Base-by-base conservation (phyloP, 2,797 vertebrate genomes). In the Micromesistius poutassou region DNA sequence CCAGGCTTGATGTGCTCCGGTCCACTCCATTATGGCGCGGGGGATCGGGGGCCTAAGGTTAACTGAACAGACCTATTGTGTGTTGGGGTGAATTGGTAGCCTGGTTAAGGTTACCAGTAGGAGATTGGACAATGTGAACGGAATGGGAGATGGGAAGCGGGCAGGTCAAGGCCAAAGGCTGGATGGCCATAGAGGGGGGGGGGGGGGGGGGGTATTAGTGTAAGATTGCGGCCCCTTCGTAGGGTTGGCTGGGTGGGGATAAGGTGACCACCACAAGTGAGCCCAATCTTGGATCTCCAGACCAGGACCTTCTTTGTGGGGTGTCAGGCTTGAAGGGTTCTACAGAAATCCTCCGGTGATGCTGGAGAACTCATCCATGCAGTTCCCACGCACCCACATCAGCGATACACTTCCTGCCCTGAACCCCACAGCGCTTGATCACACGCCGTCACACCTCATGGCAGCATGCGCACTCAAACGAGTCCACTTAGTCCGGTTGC, bases 21-120 rank as follows among this genome's bases (percentile, higher is more conserved):
- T 89, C 87, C 81, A 81, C 85, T 89, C 86, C 90, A 87, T 90
- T 91, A 88, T 90, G 85, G 87, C 90, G 85, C 84, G 86, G 82
- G 82, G 82, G 81, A 71, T 78, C 77, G 84, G 87, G 86, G 62
- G 88, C 87, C 16, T 31, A 85, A 80, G 80, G 72, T 85, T 83
- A 76, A 76, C 83, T 94, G 88, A 94, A 94, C 91, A 72, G 89
- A 78, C 79, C 88, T 90, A 86, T 95, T 95, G 93, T 94, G 83
- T 80, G 78, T 78, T 73, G 81, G 85, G 91, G 87, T 91, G 92
- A 89, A 89, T 35, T 35, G 33, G 87, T 91, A 91, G 90, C 92
- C 90, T 30, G 94, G 92, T 92, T 94, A 93, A 80, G 88, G 90
- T 95, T 95, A 94, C 94, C 88, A 87, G 88, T 84, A 86, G 92